phyloP scores from a whole-genome alignment of 1,140 invertebrate genomes.

The Asbolus verrucosus region DNA sequence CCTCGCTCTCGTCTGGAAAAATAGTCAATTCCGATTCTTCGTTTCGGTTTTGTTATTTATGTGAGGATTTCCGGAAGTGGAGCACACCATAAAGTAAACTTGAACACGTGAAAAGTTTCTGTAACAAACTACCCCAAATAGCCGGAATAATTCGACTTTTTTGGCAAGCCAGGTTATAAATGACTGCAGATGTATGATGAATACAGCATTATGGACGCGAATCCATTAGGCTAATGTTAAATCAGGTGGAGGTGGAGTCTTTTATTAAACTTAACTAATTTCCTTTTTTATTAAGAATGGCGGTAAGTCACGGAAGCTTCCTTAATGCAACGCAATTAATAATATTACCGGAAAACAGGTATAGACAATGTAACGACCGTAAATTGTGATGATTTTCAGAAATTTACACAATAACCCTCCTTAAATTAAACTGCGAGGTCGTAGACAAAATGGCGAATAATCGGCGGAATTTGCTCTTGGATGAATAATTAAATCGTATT shows the following conservation, averaged over 20 bases:
- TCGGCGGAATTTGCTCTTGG: no score
- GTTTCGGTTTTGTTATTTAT: no score
- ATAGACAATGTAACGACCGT: not conserved
- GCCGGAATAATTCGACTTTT: not conserved
- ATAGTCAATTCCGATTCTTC: no score
- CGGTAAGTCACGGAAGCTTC: constrained; percentile 26
- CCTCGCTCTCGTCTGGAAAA: no score
- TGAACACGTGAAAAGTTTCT: not conserved
- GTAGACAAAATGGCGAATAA: no score
- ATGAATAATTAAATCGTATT: no score
- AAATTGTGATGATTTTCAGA: not conserved
- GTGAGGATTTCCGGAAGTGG: not conserved
- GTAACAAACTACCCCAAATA: not conserved
- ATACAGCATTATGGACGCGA: constrained; percentile 3
- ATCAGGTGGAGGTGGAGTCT: constrained; percentile 32
- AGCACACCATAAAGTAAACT: not conserved
- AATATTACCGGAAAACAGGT: constrained; percentile 5
- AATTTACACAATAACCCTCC: no score
- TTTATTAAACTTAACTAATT: constrained; percentile 42
- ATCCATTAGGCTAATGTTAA: constrained; percentile 41
- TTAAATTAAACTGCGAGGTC: no score
- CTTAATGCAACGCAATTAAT: constrained; percentile 27
- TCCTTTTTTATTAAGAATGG: constrained; percentile 19
- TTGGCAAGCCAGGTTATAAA: constrained; percentile 16
- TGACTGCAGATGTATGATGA: constrained; percentile 35